Evolutionary conservation across 2,888 invertebrate species (phyloP).

Genomic region (Desoria tigrina): DNA sequence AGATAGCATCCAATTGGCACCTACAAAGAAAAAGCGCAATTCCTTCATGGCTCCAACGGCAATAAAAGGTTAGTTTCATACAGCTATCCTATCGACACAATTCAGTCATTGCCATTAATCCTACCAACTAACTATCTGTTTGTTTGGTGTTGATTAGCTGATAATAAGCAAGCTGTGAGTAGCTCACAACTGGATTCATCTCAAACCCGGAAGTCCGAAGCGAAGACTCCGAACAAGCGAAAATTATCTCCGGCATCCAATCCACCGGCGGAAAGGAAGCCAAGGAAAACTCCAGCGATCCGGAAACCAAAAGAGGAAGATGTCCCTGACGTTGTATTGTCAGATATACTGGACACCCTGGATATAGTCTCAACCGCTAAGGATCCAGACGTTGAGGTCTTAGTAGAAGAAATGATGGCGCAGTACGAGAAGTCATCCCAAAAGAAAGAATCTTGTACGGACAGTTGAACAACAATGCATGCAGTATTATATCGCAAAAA

Average conservation of each 20-base stretch:
- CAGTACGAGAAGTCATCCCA: not conserved
- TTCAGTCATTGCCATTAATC: too few relatives aligned
- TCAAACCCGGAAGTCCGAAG: too few relatives aligned
- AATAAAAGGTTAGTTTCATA: too few relatives aligned
- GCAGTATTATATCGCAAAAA: not conserved
- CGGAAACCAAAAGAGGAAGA: not conserved
- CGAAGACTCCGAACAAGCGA: not conserved
- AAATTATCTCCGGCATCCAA: not conserved
- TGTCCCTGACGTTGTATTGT: conserved; percentile 3
- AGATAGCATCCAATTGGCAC: too few relatives aligned
- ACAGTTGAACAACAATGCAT: not conserved
- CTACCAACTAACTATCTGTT: too few relatives aligned
- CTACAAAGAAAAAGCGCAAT: too few relatives aligned
- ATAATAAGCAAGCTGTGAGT: too few relatives aligned
- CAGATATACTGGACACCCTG: conserved; percentile 12
- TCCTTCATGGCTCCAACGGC: too few relatives aligned
- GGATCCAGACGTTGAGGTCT: not conserved
- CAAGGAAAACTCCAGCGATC: not conserved
- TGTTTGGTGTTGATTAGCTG: too few relatives aligned
- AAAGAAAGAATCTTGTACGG: not conserved
- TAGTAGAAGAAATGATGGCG: not conserved
- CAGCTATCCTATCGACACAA: too few relatives aligned
- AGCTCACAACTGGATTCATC: too few relatives aligned
- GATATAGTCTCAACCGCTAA: not conserved
- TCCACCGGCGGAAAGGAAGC: not conserved